Evolutionary conservation across 2,797 vertebrate species (phyloP), one percentile per base, ranked within the genome.

Genomic region (Triplophysa yarkandensis): DNA sequence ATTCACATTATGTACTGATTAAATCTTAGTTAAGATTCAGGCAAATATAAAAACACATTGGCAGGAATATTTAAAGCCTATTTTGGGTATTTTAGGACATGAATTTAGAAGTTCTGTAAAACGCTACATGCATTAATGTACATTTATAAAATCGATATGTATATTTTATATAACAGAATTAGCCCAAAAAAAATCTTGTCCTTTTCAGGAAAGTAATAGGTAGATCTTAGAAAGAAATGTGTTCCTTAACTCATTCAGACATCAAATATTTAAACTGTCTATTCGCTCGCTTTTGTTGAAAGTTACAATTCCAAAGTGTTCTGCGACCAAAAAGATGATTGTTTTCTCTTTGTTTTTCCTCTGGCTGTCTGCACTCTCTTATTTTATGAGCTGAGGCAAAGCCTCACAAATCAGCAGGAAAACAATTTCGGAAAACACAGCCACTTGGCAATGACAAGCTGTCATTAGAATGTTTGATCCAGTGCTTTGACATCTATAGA

Each of bases 381-480:
- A 77, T 77, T 81, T 65, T 78, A 72, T 80, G 36, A 82, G 28
- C 43, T 68, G 52, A 76, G 70, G 88, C 89, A 86, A 91, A 88
- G 88, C 89, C 88, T 92, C 90, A 92, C 92, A 92, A 93, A 94
- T 93, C 92, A 91, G 89, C 90, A 81, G 91, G 91, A 93, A 92
- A 93, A 89, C 88, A 86, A 93, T 94, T 94, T 93, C 88, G 88
- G 91, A 89, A 94, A 95, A 93, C 93, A 93, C 92, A 92, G 92
- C 90, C 93, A 93, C 93, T 94, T 93, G 92, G 86, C 82, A 86
- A 89, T 93, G 95, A 95, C 95, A 96, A 95, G 94, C 94, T 95
- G 95, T 94, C 95, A 97, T 98, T 95, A 96, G 83, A 91, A 91
- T 84, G 88, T 93, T 90, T 92, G 92, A 95, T 94, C 92, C 91